Base-by-base conservation (phyloP, 2,797 vertebrate genomes). In the Ctenosaura bakeri region DNA sequence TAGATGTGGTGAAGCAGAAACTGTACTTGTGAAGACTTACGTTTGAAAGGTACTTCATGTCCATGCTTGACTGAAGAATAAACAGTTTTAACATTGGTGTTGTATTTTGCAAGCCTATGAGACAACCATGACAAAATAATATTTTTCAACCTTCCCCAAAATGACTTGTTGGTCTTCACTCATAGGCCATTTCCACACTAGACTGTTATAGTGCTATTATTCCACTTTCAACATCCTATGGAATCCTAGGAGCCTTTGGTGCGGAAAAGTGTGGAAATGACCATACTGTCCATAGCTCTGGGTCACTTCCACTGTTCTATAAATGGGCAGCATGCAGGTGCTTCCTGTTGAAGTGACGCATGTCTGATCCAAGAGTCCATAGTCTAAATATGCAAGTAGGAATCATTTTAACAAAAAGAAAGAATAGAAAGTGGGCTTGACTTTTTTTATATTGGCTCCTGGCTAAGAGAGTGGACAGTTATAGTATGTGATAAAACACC, bases 291-390 rank as follows among this genome's bases (percentile, higher is more conserved):
- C 74, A 22, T 86, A 91, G 90, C 89, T 56, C 59, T 83, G 85
- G 35, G 59, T 83, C 0, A 2, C 88, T 90, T 92, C 90, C 92
- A 93, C 92, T 95, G 93, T 90, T 78, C 89, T 88, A 20, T 92
- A 93, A 95, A 94, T 10, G 62, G 79, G 80, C 84, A 94, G 87
- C 85, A 81, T 82, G 87, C 96, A 95, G 94, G 92, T 96, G 94
- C 90, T 96, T 95, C 93, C 94, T 94, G 94, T 62, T 71, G 54
- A 12, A 62, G 56, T 66, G 77, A 74, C 91, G 82, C 77, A 88
- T 59, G 8, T 0, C 1, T 87, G 82, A 92, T 90, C 66, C 74
- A 26, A 83, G 85, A 66, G 83, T 35, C 52, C n/a, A 0, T 0
- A 0, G 38, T 91, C 73, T 59, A 90, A 64, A 29, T 80, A 0